Percentiles rank a stretch among this genome's conserved stretches.
Evolutionary conservation across 2,113 vertebrate species (phyloP).

Genomic region (Gracilinanus agilis): DNA sequence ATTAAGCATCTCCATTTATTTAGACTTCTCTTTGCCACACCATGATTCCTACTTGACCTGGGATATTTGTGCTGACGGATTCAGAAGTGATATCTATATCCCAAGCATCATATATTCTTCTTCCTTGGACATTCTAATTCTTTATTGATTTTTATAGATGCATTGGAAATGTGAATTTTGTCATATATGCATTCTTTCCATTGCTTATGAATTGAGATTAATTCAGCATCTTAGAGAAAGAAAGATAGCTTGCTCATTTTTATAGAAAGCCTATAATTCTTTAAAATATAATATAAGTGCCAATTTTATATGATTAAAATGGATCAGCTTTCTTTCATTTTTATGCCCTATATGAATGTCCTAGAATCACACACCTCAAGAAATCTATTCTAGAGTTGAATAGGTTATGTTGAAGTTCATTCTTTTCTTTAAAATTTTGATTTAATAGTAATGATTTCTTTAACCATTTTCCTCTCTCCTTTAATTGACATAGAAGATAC

Average conservation of each 20-base stretch:
- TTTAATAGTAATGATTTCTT: neutral
- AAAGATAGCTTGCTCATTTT: conserved; percentile 55
- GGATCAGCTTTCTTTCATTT: neutral
- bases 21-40: neutral
- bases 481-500: neutral
- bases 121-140: neutral
- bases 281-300: conserved; percentile 21
- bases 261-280: conserved; percentile 46
- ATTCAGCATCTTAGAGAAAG: conserved; percentile 8
- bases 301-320: conserved; percentile 53
- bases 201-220: conserved; percentile 28
- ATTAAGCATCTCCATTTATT: conserved; percentile 27
- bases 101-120: conserved; percentile 4
- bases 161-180: conserved; percentile 61
- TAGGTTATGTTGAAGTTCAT: neutral
- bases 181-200: conserved; percentile 30
- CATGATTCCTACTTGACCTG: neutral
- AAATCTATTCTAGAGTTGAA: conserved; percentile 25
- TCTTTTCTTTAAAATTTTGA: conserved; percentile 22
- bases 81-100: neutral
- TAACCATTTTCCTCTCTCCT: neutral
- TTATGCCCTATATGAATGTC: neutral
- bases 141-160: conserved; percentile 44
- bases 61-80: conserved; percentile 25
- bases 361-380: neutral